These are phyloP conservation scores for Mythimna lalbum DNA, from an alignment of 2,888 invertebrate species.

Conservation along the genomic window DNA sequence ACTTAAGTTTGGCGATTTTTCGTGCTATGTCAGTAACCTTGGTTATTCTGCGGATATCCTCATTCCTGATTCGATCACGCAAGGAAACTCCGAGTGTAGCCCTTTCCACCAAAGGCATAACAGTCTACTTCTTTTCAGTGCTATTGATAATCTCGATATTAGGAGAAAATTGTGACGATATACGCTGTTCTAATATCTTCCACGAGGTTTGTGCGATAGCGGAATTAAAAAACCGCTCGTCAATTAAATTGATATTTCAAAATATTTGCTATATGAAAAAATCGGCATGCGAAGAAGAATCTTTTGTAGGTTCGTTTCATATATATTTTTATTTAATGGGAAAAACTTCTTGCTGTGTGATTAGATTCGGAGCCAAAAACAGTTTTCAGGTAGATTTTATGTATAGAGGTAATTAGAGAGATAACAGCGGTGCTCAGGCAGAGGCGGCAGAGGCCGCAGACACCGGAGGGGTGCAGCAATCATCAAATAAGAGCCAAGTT, in stretches of 20 bases:
- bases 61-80: too few species aligned
- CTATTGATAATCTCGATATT: constrained; percentile 32
- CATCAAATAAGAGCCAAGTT: too few species aligned
- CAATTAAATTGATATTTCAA: constrained; percentile 69
- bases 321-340: constrained; percentile 30
- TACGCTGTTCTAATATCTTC: constrained; percentile 76
- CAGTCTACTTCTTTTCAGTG: constrained; percentile 49
- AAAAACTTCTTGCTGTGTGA: constrained; percentile 34
- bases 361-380: constrained; percentile 26
- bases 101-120: constrained; percentile 18
- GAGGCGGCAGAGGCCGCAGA: too few species aligned
- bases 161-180: constrained; percentile 67
- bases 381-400: constrained; percentile 31
- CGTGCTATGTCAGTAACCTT: too few species aligned
- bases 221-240: constrained; percentile 57
- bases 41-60: too few species aligned
- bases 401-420: neutral
- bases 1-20: too few species aligned
- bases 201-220: constrained; percentile 79
- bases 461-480: too few species aligned
- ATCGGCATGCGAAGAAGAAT: constrained; percentile 69
- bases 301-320: constrained; percentile 61
- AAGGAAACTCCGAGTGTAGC: too few species aligned
- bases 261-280: constrained; percentile 78
- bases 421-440: too few species aligned